These are phyloP conservation scores for Fabriciana adippe DNA, from an alignment of 2,888 invertebrate species.

Conservation along the genomic window DNA sequence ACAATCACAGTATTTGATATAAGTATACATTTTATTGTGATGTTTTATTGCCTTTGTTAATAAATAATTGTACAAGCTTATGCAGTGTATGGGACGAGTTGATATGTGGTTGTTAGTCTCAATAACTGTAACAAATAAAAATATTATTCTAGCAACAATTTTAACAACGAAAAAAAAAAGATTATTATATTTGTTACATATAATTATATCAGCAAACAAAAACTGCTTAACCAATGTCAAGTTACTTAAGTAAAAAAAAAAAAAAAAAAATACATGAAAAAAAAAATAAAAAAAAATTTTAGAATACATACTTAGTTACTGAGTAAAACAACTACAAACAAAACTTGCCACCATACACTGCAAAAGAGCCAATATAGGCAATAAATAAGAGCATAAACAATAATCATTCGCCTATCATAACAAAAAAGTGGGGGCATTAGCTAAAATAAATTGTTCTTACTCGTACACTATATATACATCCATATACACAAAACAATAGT, in stretches of 20 bases:
- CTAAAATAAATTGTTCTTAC: conserved; percentile 49
- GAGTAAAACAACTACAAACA: neutral
- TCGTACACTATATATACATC: conserved; percentile 52
- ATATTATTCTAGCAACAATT: too few species aligned
- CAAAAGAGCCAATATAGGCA: conserved; percentile 13
- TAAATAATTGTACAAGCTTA: conserved; percentile 33
- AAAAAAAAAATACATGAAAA: too few species aligned
- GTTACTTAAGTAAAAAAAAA: too few species aligned
- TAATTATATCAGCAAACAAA: too few species aligned
- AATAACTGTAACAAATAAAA: too few species aligned
- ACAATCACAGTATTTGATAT: conserved; percentile 34
- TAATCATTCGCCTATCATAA: conserved; percentile 15
- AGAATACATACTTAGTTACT: too few species aligned
- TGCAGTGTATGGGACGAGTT: neutral
- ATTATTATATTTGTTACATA: too few species aligned
- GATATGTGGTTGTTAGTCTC: neutral
- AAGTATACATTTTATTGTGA: conserved; percentile 33
- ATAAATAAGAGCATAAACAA: conserved; percentile 9
- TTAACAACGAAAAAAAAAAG: too few species aligned
- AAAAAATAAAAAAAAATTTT: too few species aligned
- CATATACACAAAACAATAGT: conserved; percentile 40
- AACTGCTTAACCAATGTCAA: too few species aligned
- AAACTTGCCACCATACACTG: conserved; percentile 1
- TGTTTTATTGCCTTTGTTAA: conserved; percentile 35
- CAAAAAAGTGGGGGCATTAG: conserved; percentile 32